A percentile compares a stretch with the other conserved stretches of the same genome.
phyloP scores from a whole-genome alignment of 1,140 invertebrate species.

The Magallana angulata region DNA sequence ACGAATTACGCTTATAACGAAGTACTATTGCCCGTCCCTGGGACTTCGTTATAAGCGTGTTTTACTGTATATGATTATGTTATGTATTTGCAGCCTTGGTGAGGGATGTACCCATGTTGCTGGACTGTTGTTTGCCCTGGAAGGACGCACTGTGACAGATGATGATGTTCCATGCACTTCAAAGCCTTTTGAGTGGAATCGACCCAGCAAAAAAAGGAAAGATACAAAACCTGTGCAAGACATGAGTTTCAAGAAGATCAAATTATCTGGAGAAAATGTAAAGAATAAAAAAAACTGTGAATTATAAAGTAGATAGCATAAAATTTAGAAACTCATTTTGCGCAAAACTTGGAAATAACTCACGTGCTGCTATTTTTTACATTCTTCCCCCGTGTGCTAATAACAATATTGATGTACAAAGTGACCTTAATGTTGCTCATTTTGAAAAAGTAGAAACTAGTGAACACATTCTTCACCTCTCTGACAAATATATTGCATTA shows the following conservation, averaged over 20 bases:
- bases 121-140: slow-evolving; percentile 1
- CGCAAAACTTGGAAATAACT: slow-evolving; percentile 43
- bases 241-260: slow-evolving; percentile 45
- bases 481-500: slow-evolving; percentile 44
- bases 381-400: not conserved
- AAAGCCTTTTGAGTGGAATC: not conserved
- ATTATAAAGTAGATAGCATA: slow-evolving; percentile 39
- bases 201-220: slow-evolving; percentile 8
- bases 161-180: not conserved
- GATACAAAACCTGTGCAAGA: slow-evolving; percentile 22
- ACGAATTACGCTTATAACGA: too few species aligned
- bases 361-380: slow-evolving; percentile 32
- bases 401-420: not conserved
- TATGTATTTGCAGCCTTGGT: not conserved
- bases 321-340: slow-evolving; percentile 40
- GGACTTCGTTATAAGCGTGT: too few species aligned
- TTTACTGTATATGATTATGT: too few species aligned
- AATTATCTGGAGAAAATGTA: slow-evolving; percentile 30
- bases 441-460: slow-evolving; percentile 44
- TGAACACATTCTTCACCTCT: slow-evolving; percentile 28
- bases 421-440: slow-evolving; percentile 31
- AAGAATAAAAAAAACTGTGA: slow-evolving; percentile 38
- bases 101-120: slow-evolving; percentile 21
- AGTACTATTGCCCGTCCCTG: too few species aligned
- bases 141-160: not conserved